These are phyloP conservation scores for Ephestia elutella DNA, from an alignment of 1,140 invertebrate genomes.

Conservation along the genomic window DNA sequence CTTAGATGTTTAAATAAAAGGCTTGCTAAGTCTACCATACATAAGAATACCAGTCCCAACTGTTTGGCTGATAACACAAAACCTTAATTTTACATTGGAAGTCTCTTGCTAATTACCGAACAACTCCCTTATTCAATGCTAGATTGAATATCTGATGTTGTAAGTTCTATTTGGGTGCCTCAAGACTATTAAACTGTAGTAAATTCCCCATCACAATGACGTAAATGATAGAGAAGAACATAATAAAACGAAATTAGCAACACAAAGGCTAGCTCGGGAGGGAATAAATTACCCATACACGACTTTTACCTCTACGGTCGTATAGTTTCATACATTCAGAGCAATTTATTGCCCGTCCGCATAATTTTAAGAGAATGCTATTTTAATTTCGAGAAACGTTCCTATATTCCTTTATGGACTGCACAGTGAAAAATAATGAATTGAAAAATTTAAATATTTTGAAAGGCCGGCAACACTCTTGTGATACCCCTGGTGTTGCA, in stretches of 20 bases:
- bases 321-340: constrained; percentile 6
- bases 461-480: no score
- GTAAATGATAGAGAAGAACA: constrained; percentile 18
- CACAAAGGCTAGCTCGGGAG: constrained; percentile 12
- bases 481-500: no score
- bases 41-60: no score
- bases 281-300: constrained; percentile 11
- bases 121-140: no score
- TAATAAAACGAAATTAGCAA: constrained; percentile 22
- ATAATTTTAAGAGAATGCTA: constrained; percentile 10
- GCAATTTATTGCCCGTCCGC: constrained; percentile 2
- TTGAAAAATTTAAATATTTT: no score
- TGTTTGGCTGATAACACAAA: no score
- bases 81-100: no score
- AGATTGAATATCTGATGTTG: no score
- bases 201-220: constrained; percentile 6
- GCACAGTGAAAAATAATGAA: no score
- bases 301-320: constrained; percentile 1
- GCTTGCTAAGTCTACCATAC: no score
- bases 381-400: constrained; percentile 4
- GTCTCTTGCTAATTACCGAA: no score
- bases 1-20: no score
- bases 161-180: not conserved
- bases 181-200: not conserved
- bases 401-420: not conserved